These are phyloP conservation scores for Lasioglossum leucozonium DNA, from an alignment of 2,888 invertebrate genomes.

Conservation along the genomic window DNA sequence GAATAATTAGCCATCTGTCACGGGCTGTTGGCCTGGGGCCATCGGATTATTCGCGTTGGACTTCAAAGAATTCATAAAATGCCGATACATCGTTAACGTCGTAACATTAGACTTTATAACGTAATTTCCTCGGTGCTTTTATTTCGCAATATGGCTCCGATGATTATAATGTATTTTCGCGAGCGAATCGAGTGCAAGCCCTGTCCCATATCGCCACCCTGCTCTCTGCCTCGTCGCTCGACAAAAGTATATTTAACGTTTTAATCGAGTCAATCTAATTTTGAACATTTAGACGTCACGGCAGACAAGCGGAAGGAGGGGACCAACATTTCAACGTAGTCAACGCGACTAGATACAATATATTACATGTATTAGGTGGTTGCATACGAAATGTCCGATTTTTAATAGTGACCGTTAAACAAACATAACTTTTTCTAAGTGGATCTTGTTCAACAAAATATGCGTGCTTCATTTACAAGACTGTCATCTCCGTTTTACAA, in stretches of 20 bases:
- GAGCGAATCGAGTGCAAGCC: background rate
- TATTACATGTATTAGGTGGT: background rate
- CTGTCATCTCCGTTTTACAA: no score
- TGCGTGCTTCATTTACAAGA: no score
- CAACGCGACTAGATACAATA: background rate
- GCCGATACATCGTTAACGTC: background rate
- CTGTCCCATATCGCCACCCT: background rate
- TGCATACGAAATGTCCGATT: background rate
- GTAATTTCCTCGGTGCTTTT: background rate
- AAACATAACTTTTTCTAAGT: background rate
- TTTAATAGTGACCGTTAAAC: background rate
- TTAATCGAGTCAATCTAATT: background rate
- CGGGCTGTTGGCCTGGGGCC: conserved; percentile 2
- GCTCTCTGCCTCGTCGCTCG: background rate
- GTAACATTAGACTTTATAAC: conserved; percentile 6
- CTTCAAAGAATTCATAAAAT: background rate
- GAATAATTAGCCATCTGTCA: conserved; percentile 8
- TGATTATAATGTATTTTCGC: background rate
- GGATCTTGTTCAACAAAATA: no score
- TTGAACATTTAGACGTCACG: background rate
- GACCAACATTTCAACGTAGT: no score
- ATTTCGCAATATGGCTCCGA: background rate
- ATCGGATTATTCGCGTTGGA: background rate
- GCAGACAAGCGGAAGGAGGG: no score
- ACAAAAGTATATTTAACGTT: background rate